Evolutionary conservation across 1,140 invertebrate genomes (phyloP), one percentile per base, ranked within the genome.

Genomic region (Drosophila biarmipes): DNA sequence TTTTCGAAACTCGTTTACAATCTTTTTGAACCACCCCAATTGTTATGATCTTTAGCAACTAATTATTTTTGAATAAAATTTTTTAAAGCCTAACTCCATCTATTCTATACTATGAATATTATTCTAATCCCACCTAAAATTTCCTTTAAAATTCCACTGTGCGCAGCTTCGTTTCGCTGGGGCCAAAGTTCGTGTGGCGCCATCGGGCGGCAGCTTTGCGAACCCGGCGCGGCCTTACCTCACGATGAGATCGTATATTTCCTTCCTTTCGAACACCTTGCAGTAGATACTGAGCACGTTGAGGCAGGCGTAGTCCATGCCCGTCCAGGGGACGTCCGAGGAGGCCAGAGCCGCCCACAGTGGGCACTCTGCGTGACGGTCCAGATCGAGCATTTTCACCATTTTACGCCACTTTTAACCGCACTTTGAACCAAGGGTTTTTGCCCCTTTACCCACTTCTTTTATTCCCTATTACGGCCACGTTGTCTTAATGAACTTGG

Each of bases 261-360:
- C 95, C 90, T 95, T 94, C 85, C 95, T 95, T 87, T 96, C 95
- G 92, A 97, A 97, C 73, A 97, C 96, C 91, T 96, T 96, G 92
- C 95, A 96, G 92, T 97, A 97, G 42, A 96, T 93, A 87, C 96
- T 95, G 43, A 97, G 93, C 46, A 97, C 95, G 92, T 95, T 94
- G 61, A 97, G 94, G 92, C 96, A 97, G 77, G 95, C 95, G 91
- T 96, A 96, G 68, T 95, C 94, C 91, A 97, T 94, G 17, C 96
- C 96, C 6, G 95, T 95, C 96, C 96, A 96, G 43, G 95, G 95
- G 52, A 95, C 91, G 15, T 94, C 92, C 11, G 93, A 91, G 11
- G 92, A 92, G 63, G 93, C 93, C 62, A 94, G 84, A 62, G 93
- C 92, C 68, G 92, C 92, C 93, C 93, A 94, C 52, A 93, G 76